Evolutionary conservation across 1,140 invertebrate genomes (phyloP).

Genomic region (Campoletis sonorensis): DNA sequence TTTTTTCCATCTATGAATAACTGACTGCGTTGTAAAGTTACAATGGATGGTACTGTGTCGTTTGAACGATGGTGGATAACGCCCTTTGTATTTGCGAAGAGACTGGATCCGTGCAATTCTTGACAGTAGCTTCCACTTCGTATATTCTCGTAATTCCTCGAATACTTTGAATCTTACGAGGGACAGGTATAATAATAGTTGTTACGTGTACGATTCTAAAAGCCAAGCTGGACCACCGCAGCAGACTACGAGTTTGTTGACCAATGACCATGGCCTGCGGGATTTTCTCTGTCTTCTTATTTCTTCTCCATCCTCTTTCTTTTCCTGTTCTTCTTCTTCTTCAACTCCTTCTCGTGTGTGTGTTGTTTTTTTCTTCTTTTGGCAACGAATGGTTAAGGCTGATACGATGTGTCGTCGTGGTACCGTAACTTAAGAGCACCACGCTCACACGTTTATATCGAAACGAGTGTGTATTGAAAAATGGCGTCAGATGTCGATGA

Average conservation of each 20-base stretch:
- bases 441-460: slow-evolving; percentile 44
- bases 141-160: slow-evolving; percentile 12
- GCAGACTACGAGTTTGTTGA: slow-evolving; percentile 24
- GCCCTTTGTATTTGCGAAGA: not conserved
- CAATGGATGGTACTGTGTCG: not conserved
- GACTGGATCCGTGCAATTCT: not conserved
- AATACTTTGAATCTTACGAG: not conserved
- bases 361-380: slow-evolving; percentile 17
- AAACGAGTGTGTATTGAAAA: slow-evolving; percentile 41
- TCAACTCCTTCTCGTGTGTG: not conserved
- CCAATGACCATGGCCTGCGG: slow-evolving; percentile 38
- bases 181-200: slow-evolving; percentile 1
- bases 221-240: slow-evolving; percentile 6
- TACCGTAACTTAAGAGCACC: slow-evolving; percentile 64
- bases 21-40: not conserved
- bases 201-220: not conserved
- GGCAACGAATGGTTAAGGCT: slow-evolving; percentile 35
- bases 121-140: not conserved
- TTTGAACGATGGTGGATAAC: not conserved
- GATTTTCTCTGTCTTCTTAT: not conserved
- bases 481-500: slow-evolving; percentile 35
- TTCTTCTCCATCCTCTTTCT: slow-evolving; percentile 23
- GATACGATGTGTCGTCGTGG: slow-evolving; percentile 36
- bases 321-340: slow-evolving; percentile 14
- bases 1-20: not conserved